Conservation (phyloP, 2,113 vertebrate species). For the Lampris megalopsis region DNA sequence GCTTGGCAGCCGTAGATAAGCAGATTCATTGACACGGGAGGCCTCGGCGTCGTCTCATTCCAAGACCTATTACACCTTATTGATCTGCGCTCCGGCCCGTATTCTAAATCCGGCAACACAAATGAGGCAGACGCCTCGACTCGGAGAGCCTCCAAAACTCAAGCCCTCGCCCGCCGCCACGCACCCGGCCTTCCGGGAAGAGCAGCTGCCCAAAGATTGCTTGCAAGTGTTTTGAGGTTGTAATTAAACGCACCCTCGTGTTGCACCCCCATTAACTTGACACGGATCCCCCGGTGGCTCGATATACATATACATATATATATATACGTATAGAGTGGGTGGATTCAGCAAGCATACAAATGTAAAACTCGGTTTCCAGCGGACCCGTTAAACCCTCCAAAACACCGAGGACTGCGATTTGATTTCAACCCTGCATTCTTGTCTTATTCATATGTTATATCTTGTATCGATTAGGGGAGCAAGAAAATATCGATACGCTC, state of each 20-base stretch:
- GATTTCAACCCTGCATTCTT: constrained; percentile 44
- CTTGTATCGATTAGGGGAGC: too few species aligned
- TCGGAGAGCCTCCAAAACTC: constrained; percentile 53
- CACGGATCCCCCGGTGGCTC: constrained; percentile 71
- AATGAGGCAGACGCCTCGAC: constrained; percentile 67
- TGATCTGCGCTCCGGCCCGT: constrained; percentile 72
- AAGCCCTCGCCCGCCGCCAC: constrained; percentile 28
- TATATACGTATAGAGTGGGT: constrained; percentile 51
- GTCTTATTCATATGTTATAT: constrained; percentile 28
- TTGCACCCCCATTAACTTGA: constrained; percentile 68
- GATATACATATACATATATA: constrained; percentile 27
- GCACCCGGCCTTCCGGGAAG: constrained; percentile 42
- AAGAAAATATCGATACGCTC: too few species aligned
- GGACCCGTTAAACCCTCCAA: constrained; percentile 57
- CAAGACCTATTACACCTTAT: constrained; percentile 78
- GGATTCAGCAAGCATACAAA: constrained; percentile 70
- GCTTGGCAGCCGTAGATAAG: constrained; percentile 80
- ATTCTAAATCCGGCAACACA: constrained; percentile 69
- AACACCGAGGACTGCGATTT: constrained; percentile 63
- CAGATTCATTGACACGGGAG: constrained; percentile 80
- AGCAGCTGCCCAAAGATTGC: constrained; percentile 58
- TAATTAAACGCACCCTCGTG: constrained; percentile 73
- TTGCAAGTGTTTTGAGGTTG: constrained; percentile 70
- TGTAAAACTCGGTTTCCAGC: constrained; percentile 61
- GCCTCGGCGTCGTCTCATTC: constrained; percentile 78